Conservation (phyloP, 2,888 invertebrate species). For the Auanema sp. region DNA sequence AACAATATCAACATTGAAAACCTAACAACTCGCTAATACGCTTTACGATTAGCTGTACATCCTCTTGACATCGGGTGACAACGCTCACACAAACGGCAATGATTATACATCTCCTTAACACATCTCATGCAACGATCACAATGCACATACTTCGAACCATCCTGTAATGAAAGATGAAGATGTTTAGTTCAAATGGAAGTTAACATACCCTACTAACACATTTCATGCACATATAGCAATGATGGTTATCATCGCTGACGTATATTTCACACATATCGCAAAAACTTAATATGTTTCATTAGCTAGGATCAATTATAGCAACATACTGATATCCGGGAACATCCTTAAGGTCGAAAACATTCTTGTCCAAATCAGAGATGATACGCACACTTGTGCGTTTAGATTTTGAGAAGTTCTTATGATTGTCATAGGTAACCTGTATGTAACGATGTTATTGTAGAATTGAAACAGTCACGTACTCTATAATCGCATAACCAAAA, state of each 20-base stretch:
- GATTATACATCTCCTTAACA: slow-evolving; percentile 50
- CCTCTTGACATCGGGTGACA: slow-evolving; percentile 41
- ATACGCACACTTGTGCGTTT: slow-evolving; percentile 51
- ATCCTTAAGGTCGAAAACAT: slow-evolving; percentile 38
- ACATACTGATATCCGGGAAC: slow-evolving; percentile 43
- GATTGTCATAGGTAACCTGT: slow-evolving; percentile 56
- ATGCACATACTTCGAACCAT: slow-evolving; percentile 43
- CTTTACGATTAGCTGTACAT: too few species aligned
- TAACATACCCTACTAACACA: slow-evolving; percentile 48
- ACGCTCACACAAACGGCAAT: slow-evolving; percentile 44
- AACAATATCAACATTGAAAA: too few species aligned
- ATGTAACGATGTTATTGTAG: slow-evolving; percentile 5
- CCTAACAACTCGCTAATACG: too few species aligned
- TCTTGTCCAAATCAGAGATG: slow-evolving; percentile 49
- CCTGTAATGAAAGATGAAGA: too few species aligned
- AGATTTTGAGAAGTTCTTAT: slow-evolving; percentile 43
- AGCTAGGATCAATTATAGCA: not conserved
- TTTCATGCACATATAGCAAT: slow-evolving; percentile 49
- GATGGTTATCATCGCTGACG: slow-evolving; percentile 47
- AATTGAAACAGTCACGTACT: slow-evolving; percentile 23
- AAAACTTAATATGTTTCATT: slow-evolving; percentile 15
- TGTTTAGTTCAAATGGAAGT: not conserved
- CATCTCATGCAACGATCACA: slow-evolving; percentile 51
- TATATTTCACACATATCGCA: slow-evolving; percentile 50
- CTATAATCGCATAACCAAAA: slow-evolving; percentile 55